Evolutionary conservation across 2,113 vertebrate genomes (phyloP).

Genomic region (Coptodon rendalli): DNA sequence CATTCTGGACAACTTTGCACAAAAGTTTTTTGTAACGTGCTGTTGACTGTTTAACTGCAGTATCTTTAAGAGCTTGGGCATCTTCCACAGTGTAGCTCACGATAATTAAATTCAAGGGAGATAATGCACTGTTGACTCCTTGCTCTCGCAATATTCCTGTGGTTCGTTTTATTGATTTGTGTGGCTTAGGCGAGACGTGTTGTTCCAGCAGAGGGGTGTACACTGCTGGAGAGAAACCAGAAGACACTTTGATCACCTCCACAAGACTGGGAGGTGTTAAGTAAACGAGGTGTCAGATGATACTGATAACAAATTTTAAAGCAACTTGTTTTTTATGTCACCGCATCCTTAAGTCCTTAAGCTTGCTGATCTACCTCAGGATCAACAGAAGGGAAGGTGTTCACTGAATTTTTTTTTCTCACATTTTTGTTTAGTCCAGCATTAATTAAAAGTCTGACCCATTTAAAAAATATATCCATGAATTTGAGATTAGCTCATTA

Average conservation of each 20-base stretch:
- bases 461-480: background rate
- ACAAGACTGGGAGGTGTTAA: background rate
- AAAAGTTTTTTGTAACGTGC: background rate
- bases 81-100: conserved; percentile 7
- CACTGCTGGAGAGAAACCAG: background rate
- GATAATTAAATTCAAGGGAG: conserved; percentile 12
- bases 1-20: background rate
- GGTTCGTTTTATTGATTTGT: conserved; percentile 29
- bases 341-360: background rate
- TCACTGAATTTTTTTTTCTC: background rate
- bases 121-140: conserved; percentile 5
- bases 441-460: background rate
- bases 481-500: background rate
- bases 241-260: background rate
- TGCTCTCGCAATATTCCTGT: background rate
- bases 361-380: background rate
- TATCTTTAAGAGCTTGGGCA: conserved; percentile 29
- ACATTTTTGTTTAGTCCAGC: background rate
- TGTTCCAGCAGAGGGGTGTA: background rate
- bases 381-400: background rate
- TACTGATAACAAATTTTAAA: background rate
- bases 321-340: background rate
- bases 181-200: background rate
- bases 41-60: background rate
- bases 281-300: background rate